Evolutionary conservation across 2,888 invertebrate genomes (phyloP).

Genomic region (Chymomyza procnemis): DNA sequence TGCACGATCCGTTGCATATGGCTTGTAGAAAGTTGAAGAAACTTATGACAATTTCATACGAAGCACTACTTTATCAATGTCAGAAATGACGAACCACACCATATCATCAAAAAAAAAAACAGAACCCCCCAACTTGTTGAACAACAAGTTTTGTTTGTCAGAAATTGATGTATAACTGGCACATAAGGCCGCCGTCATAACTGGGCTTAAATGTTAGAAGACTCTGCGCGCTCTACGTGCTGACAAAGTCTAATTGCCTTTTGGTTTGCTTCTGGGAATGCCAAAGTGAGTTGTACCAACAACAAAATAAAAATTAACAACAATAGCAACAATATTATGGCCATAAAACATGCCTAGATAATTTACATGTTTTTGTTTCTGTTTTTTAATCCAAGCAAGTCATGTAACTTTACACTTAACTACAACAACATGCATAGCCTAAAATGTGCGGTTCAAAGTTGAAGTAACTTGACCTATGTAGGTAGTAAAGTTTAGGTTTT

Average conservation of each 20-base stretch:
- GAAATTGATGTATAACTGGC: background rate
- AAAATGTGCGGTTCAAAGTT: background rate
- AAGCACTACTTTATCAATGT: slow-evolving; percentile 76
- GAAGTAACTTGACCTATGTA: background rate
- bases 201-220: background rate
- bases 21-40: slow-evolving; percentile 60
- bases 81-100: slow-evolving; percentile 59
- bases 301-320: slow-evolving; percentile 11
- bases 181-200: background rate
- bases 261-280: background rate
- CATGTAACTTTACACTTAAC: background rate
- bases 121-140: slow-evolving; percentile 15
- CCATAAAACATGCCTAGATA: background rate
- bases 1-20: background rate
- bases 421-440: background rate
- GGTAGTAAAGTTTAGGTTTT: background rate
- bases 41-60: slow-evolving; percentile 77
- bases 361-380: background rate
- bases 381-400: background rate
- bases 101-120: slow-evolving; percentile 30
- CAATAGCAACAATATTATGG: background rate
- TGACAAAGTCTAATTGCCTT: slow-evolving; percentile 1
- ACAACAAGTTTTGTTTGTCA: slow-evolving; percentile 45
- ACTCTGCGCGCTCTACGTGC: background rate
- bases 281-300: background rate